Conservation (phyloP, 2,113 vertebrate genomes). For the Notiomystis cincta region DNA sequence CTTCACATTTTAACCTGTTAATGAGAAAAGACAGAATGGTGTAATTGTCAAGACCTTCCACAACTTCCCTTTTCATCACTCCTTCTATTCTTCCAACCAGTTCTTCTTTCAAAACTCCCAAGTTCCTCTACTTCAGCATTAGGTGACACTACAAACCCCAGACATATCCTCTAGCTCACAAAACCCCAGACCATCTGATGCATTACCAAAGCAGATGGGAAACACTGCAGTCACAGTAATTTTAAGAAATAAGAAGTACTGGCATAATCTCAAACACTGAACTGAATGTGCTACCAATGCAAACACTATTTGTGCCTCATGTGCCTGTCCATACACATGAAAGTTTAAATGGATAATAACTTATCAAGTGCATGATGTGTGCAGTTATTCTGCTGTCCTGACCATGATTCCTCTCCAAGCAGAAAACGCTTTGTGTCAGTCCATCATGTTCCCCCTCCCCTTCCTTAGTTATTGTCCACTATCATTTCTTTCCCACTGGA, state of each 20-base stretch:
- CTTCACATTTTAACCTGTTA: not conserved
- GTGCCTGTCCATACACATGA: not conserved
- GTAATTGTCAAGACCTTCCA: not conserved
- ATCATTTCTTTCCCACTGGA: not conserved
- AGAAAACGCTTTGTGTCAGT: not conserved
- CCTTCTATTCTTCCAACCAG: not conserved
- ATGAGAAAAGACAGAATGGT: not conserved
- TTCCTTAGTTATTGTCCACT: not conserved
- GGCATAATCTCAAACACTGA: not conserved
- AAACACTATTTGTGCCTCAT: not conserved
- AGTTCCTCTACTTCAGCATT: not conserved
- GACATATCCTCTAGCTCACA: not conserved
- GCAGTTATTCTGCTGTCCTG: not conserved
- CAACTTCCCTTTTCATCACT: not conserved
- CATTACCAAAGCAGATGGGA: not conserved
- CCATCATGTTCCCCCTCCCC: not conserved
- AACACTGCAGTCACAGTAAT: not conserved
- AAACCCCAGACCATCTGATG: not conserved
- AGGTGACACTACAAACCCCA: not conserved
- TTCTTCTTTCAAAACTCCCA: not conserved
- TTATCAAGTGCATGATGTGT: not conserved
- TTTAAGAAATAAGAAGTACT: not conserved
- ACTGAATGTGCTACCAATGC: not conserved
- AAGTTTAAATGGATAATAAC: not conserved
- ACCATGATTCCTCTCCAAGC: not conserved